phyloP scores from a whole-genome alignment of 1,140 invertebrate genomes.

The Drosophila melanogaster region DNA sequence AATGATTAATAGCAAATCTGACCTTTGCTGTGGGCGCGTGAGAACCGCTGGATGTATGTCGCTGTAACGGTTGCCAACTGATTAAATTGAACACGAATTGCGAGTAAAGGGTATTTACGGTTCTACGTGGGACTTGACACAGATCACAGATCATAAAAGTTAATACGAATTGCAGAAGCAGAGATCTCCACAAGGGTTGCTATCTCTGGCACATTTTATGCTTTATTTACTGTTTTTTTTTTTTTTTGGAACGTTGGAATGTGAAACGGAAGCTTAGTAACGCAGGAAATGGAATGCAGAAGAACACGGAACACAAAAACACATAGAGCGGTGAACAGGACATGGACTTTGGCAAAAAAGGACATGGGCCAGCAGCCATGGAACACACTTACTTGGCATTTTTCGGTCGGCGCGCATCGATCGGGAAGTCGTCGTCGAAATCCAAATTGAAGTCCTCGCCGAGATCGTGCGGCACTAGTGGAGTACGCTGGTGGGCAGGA shows the following conservation, averaged over 20 bases:
- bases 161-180: background rate
- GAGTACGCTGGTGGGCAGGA: conserved; percentile 89
- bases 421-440: conserved; percentile 85
- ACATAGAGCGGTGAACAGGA: conserved; percentile 1
- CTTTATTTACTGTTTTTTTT: no score
- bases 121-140: conserved; percentile 11
- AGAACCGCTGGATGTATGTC: conserved; percentile 76
- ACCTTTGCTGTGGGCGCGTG: conserved; percentile 80
- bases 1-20: conserved; percentile 67
- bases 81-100: conserved; percentile 49
- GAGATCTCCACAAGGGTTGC: background rate
- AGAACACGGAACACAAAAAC: conserved; percentile 35
- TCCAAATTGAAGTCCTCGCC: conserved; percentile 85
- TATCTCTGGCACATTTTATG: background rate
- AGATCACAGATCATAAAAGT: background rate
- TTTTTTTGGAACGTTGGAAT: background rate
- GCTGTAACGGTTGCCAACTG: conserved; percentile 75
- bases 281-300: conserved; percentile 17
- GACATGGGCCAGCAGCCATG: conserved; percentile 44
- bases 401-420: conserved; percentile 87
- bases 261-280: conserved; percentile 9
- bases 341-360: no score
- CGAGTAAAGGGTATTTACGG: background rate
- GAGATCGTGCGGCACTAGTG: conserved; percentile 87
- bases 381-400: conserved; percentile 93